These are phyloP conservation scores for Trichogramma pretiosum DNA, from an alignment of 1,140 invertebrate species.

Conservation along the genomic window DNA sequence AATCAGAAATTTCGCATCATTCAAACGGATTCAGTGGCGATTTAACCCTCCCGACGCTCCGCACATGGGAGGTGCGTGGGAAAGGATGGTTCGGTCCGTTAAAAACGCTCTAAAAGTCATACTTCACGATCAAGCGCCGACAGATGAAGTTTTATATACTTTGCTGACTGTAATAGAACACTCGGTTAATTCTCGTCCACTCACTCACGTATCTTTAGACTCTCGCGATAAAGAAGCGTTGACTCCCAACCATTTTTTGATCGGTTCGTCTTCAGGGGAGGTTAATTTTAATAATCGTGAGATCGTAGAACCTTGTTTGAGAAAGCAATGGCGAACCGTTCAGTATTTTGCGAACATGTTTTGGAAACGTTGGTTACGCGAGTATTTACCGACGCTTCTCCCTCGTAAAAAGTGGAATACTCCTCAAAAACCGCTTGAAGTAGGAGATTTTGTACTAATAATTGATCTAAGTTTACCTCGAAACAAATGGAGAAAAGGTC, in stretches of 20 bases:
- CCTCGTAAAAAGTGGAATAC: background rate
- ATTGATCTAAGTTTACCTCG: background rate
- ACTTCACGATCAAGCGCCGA: background rate
- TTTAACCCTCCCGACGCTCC: constrained; percentile 1
- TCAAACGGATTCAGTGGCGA: constrained; percentile 1
- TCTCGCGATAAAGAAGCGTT: background rate
- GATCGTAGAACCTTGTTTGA: background rate
- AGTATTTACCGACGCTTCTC: background rate
- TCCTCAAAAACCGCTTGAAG: background rate
- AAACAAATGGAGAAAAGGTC: background rate
- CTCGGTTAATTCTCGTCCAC: background rate
- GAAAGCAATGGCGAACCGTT: background rate
- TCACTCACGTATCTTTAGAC: background rate
- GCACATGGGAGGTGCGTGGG: constrained; percentile 3
- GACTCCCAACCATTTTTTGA: background rate
- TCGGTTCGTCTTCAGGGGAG: background rate
- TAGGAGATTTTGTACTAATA: background rate
- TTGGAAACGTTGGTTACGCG: background rate
- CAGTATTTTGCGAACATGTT: background rate
- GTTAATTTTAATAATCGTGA: background rate
- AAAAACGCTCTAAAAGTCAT: background rate
- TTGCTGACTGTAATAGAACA: background rate
- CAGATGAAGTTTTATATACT: background rate
- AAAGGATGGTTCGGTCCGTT: background rate
- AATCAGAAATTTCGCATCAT: background rate